phyloP scores from a whole-genome alignment of 2,888 invertebrate genomes.

The Phoronis australis region DNA sequence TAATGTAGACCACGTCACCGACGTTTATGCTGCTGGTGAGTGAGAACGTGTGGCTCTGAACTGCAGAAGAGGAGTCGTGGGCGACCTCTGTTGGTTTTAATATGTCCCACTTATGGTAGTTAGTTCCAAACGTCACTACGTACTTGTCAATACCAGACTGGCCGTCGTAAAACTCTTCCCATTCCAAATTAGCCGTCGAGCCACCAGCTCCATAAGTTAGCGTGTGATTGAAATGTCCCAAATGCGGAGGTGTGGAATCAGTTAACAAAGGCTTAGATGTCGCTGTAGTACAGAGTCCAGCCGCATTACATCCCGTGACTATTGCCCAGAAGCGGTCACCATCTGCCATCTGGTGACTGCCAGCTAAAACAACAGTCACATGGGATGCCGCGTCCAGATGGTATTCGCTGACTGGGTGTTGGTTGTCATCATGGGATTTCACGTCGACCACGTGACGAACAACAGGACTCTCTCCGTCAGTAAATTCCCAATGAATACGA shows the following conservation, averaged over 20 bases:
- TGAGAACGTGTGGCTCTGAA: not conserved
- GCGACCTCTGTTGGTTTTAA: not conserved
- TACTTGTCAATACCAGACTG: conserved; percentile 1
- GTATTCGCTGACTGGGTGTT: not conserved
- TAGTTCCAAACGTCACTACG: not conserved
- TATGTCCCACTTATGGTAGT: not conserved
- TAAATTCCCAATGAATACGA: not conserved
- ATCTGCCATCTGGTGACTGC: not conserved
- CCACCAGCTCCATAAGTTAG: conserved; percentile 1
- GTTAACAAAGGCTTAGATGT: conserved; percentile 1
- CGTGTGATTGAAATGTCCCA: conserved; percentile 19
- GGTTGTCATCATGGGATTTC: not conserved
- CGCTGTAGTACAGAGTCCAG: conserved; percentile 4
- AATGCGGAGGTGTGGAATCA: conserved; percentile 7
- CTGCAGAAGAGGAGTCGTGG: too few species aligned
- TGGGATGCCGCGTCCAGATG: not conserved
- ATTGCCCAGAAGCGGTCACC: not conserved
- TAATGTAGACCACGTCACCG: not conserved
- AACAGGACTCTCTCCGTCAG: not conserved
- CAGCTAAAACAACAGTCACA: not conserved
- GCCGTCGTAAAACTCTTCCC: conserved; percentile 3
- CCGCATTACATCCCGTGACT: conserved; percentile 5
- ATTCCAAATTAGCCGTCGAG: not conserved
- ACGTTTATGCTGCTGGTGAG: conserved; percentile 3
- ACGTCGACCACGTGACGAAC: not conserved